Evolutionary conservation across 2,888 invertebrate species (phyloP).

Genomic region (Drosophila borborema): DNA sequence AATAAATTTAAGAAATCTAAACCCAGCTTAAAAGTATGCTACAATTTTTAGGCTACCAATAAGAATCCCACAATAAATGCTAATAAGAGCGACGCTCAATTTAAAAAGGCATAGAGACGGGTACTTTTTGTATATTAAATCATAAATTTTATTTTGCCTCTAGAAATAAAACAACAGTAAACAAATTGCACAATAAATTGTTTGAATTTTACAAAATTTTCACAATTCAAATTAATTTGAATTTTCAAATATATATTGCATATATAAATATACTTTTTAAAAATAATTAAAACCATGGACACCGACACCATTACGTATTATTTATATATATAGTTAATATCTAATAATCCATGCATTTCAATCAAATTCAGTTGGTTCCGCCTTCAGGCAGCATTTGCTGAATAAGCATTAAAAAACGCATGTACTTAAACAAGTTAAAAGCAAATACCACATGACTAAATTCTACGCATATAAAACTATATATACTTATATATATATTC

Average conservation of each 20-base stretch:
- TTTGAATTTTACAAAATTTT: constrained; percentile 52
- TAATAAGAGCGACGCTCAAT: not conserved
- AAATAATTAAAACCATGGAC: constrained; percentile 67
- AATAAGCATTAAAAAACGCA: constrained; percentile 24
- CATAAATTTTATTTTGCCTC: constrained; percentile 29
- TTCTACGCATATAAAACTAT: constrained; percentile 46
- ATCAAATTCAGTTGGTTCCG: constrained; percentile 21
- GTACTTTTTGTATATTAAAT: not conserved
- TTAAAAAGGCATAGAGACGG: not conserved
- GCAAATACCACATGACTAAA: constrained; percentile 61
- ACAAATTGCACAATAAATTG: constrained; percentile 56
- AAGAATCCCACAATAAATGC: not conserved
- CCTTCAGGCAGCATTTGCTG: constrained; percentile 25
- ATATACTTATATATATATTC: constrained; percentile 20
- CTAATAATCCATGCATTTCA: constrained; percentile 5
- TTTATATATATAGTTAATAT: constrained; percentile 8
- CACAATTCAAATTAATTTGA: constrained; percentile 43
- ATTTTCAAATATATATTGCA: constrained; percentile 46
- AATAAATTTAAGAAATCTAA: not conserved
- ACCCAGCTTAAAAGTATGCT: constrained; percentile 6
- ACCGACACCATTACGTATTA: constrained; percentile 63
- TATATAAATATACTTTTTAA: constrained; percentile 16
- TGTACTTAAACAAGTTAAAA: constrained; percentile 60
- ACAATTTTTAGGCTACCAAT: not conserved
- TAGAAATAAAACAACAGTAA: constrained; percentile 66